A percentile compares a stretch with the other conserved stretches of the same genome.
Conservation (phyloP, 2,888 invertebrate species). For the Euzophera pinguis region DNA sequence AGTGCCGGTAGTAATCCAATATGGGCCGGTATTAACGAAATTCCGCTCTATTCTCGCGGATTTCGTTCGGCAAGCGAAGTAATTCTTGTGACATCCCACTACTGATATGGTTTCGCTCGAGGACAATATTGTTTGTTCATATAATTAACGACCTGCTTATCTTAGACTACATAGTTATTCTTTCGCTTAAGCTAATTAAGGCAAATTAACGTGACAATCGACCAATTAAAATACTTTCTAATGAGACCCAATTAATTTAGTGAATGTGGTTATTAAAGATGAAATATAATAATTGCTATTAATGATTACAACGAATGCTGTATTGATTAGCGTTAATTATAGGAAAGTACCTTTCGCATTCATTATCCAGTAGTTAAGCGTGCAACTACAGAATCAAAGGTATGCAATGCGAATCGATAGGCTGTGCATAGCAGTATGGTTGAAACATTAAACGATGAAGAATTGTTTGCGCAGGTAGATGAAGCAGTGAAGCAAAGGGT, state of each 20-base stretch:
- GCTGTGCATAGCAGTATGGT: not conserved
- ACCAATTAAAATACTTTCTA: slow-evolving; percentile 10
- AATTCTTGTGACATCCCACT: slow-evolving; percentile 33
- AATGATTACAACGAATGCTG: slow-evolving; percentile 8
- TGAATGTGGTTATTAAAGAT: slow-evolving; percentile 11
- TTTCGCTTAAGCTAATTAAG: not conserved
- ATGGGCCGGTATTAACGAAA: slow-evolving; percentile 65
- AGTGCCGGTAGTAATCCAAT: slow-evolving; percentile 66
- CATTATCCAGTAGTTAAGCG: slow-evolving; percentile 15
- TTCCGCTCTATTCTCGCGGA: slow-evolving; percentile 49
- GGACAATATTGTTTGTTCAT: slow-evolving; percentile 9
- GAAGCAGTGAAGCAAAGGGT: slow-evolving; percentile 22
- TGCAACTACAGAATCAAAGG: slow-evolving; percentile 17
- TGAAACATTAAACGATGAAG: slow-evolving; percentile 15
- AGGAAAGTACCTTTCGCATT: slow-evolving; percentile 12
- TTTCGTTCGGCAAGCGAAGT: slow-evolving; percentile 35
- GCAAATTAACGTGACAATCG: slow-evolving; percentile 8
- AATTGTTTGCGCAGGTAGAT: slow-evolving; percentile 7
- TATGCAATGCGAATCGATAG: slow-evolving; percentile 14
- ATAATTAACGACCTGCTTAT: slow-evolving; percentile 5
- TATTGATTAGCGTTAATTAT: slow-evolving; percentile 12
- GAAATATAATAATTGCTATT: slow-evolving; percentile 14
- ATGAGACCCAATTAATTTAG: slow-evolving; percentile 11
- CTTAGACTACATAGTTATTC: not conserved
- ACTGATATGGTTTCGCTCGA: slow-evolving; percentile 1